Conservation (phyloP, 2,113 vertebrate species). For the Ictalurus furcatus region DNA sequence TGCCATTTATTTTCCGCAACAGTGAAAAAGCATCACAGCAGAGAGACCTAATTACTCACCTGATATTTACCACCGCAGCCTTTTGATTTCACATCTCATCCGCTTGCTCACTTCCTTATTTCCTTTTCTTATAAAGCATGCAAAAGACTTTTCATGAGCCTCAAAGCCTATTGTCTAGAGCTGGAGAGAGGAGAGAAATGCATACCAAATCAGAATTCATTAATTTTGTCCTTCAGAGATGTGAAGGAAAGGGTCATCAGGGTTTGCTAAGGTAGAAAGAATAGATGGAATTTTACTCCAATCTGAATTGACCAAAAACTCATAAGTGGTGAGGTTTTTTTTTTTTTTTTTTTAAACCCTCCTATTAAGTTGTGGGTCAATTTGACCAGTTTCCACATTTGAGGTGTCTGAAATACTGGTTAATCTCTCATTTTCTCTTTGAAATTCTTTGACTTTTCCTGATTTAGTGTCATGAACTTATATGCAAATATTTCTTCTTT, state of each 20-base stretch:
- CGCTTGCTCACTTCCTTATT: slow-evolving; percentile 8
- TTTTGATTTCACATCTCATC: slow-evolving; percentile 60
- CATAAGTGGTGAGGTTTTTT: not conserved
- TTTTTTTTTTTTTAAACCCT: too few species aligned
- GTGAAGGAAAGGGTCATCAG: slow-evolving; percentile 61
- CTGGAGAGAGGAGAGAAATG: slow-evolving; percentile 57
- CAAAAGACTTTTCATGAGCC: slow-evolving; percentile 63
- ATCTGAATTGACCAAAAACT: slow-evolving; percentile 2
- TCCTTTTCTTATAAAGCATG: slow-evolving; percentile 34
- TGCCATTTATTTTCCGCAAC: slow-evolving; percentile 67
- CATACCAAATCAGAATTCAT: slow-evolving; percentile 71
- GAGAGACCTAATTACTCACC: slow-evolving; percentile 70
- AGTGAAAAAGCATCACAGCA: slow-evolving; percentile 64
- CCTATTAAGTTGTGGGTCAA: too few species aligned
- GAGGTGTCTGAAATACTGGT: too few species aligned
- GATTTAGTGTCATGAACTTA: too few species aligned
- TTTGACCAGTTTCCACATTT: too few species aligned
- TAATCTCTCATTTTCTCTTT: too few species aligned
- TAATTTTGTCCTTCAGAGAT: slow-evolving; percentile 68
- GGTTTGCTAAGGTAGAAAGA: slow-evolving; percentile 56
- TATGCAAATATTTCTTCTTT: too few species aligned
- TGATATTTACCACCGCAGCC: slow-evolving; percentile 63
- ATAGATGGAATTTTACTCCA: slow-evolving; percentile 55
- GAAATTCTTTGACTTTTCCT: too few species aligned
- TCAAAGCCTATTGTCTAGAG: slow-evolving; percentile 53